These are phyloP conservation scores for Melanaphis sacchari DNA, from an alignment of 1,140 invertebrate genomes.

Conservation along the genomic window DNA sequence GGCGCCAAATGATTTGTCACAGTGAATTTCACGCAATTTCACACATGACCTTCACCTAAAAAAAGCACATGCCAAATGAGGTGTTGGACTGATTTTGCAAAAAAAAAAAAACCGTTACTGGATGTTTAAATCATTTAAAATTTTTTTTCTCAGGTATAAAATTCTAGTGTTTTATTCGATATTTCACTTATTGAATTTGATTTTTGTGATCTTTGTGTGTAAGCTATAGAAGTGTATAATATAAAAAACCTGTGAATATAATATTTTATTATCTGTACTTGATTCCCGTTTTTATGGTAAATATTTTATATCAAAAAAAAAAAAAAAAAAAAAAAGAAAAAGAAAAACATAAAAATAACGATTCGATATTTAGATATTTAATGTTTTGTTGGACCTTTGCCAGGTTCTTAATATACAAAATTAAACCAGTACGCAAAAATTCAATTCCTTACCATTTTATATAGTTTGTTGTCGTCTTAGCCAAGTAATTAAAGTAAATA, in stretches of 20 bases:
- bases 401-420: constrained; percentile 44
- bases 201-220: neutral
- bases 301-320: neutral
- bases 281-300: neutral
- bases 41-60: constrained; percentile 38
- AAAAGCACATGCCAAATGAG: neutral
- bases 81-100: neutral
- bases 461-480: neutral
- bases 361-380: constrained; percentile 20
- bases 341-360: neutral
- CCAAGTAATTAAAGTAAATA: neutral
- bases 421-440: constrained; percentile 12
- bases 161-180: neutral
- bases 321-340: neutral
- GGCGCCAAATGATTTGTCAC: constrained; percentile 43
- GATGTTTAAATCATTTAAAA: neutral
- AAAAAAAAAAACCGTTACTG: neutral
- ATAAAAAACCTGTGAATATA: neutral
- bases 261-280: neutral
- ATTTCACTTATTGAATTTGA: neutral
- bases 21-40: constrained; percentile 12
- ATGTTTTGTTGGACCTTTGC: neutral
- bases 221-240: neutral
- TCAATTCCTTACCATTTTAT: neutral
- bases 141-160: neutral